Evolutionary conservation across 2,113 vertebrate genomes (phyloP), one percentile per base, ranked within the genome.

Genomic region (Myocastor coypus): DNA sequence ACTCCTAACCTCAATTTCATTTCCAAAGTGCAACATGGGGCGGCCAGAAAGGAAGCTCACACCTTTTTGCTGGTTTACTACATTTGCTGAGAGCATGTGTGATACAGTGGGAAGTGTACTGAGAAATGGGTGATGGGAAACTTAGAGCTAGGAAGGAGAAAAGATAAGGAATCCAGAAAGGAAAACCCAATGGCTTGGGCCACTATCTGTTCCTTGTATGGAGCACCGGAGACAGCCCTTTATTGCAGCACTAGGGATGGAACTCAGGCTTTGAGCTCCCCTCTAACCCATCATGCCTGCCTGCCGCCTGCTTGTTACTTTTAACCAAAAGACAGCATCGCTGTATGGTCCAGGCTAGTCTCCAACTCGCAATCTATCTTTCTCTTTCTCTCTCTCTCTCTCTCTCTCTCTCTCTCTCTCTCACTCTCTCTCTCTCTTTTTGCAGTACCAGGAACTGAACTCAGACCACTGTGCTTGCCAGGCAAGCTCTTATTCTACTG

Each of bases 21-120:
- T 71, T 40, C 46, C 73, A 75, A 94, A 46, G 46, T 46, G 46
- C 46, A 46, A 5, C 46, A 46, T 46, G 8, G 46, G 0, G 0
- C 30, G 0, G 0, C 30, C 20, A 77, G 82, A 86, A 84, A 81
- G 68, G 8, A 0, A 26, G 8, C 22, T 37, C 2, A 0, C 7
- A 0, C 0, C 6, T 5, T 3, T 3, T 4, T 34, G 0, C 13
- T 24, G 0, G 20, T 9, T 1, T 3, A 68, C 46, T 37, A 8
- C 77, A 17, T 83, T 95, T 34, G 64, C 22, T 30, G 87, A 46
- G 11, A 40, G n/a, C 69, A 1, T 0, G 1, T 0, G 13, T 7
- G 1, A 7, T 26, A 0, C 3, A 2, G 0, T 2, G 40, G 32
- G 32, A 9, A 24, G 24, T 0, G 8, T 4, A 2, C 7, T 5